Percentiles rank a stretch among this genome's conserved stretches.
phyloP scores from a whole-genome alignment of 2,888 invertebrate genomes.

The Oligia latruncula region DNA sequence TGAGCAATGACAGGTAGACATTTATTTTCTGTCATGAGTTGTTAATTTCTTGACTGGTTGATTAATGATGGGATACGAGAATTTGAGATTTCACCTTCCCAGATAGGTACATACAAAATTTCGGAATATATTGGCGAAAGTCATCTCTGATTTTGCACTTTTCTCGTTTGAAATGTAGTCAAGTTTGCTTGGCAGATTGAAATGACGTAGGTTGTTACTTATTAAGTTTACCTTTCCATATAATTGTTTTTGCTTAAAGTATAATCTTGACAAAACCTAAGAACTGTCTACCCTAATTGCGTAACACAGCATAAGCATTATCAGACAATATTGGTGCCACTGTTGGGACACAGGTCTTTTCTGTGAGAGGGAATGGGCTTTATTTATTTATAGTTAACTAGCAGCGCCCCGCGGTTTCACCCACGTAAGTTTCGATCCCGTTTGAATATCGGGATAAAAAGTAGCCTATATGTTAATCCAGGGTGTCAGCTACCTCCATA shows the following conservation, averaged over 20 bases:
- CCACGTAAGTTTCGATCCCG: too few species aligned
- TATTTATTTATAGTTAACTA: too few species aligned
- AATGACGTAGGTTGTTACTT: not conserved
- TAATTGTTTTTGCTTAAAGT: not conserved
- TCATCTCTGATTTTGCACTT: not conserved
- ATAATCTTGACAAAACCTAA: not conserved
- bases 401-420: too few species aligned
- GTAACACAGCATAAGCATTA: not conserved
- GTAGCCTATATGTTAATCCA: too few species aligned
- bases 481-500: too few species aligned
- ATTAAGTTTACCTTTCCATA: not conserved
- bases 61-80: constrained; percentile 45
- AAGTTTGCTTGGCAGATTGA: not conserved
- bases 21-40: constrained; percentile 54
- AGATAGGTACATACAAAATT: not conserved
- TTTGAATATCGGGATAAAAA: too few species aligned
- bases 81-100: constrained; percentile 34
- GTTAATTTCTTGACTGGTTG: constrained; percentile 50
- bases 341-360: too few species aligned
- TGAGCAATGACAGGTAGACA: constrained; percentile 42
- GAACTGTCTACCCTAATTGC: not conserved
- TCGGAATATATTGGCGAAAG: not conserved
- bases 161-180: not conserved
- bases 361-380: too few species aligned
- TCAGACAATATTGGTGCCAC: too few species aligned